Base-by-base conservation (phyloP, 2,113 vertebrate genomes). In the Gracilinanus agilis region DNA sequence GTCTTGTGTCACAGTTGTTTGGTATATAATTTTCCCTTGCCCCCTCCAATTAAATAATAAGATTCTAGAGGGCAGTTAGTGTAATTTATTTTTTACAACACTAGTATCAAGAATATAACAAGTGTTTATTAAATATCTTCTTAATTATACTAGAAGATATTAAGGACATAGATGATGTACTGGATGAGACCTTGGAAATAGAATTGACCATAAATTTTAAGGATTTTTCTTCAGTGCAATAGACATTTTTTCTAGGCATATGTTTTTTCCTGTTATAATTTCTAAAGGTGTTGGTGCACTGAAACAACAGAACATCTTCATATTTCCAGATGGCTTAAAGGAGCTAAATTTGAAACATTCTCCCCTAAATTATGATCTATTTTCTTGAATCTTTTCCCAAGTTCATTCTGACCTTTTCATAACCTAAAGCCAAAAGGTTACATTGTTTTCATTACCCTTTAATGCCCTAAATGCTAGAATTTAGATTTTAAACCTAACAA, bases 321-420 rank as follows among this genome's bases (percentile, higher is more conserved):
- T 90, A 75, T n/a, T 53, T 53, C 89, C 21, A 10, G 12, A 53
- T 88, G 88, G 75, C 89, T 93, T 53, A 92, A 90, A 90, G 5
- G 96, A 93, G 0, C 7, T 67, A 90, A 91, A 94, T 8, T 88
- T 29, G 88, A 44, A 58, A 92, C 49, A 90, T 94, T 90, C 88
- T 93, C 13, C 21, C 54, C 10, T 7, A 55, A 8, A 75, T 44
- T 75, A 75, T 61, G 25, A 54, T 55, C 9, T 94, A 1, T 53
- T 83, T 56, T 93, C 19, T 7, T 83, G 6, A 16, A 40, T 75
- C 61, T n/a, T 83, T 83, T 40, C 34, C 12, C n/a, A 95, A 88
- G 89, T 24, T 93, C 2, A n/a, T 23, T 93, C 61, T 90, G 0
- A 95, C 0, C 2, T 12, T 92, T 93, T 29, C 4, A 12, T 58